Conservation (phyloP, 1,140 invertebrate species). For the Leptinotarsa defecta region DNA sequence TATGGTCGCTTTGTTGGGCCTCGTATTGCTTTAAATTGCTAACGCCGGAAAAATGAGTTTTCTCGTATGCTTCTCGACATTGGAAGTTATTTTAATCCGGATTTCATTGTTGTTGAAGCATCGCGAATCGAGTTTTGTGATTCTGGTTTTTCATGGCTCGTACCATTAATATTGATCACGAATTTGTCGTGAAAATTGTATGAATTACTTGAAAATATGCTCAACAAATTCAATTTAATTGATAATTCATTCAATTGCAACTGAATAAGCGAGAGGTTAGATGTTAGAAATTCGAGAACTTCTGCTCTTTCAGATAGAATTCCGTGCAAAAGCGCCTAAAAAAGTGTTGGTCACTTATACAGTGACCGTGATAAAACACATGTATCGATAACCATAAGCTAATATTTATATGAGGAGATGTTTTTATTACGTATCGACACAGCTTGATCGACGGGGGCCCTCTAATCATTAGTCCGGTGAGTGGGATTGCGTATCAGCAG, state of each 20-base stretch:
- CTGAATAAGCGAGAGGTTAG: no score
- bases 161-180: no score
- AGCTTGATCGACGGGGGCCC: constrained; percentile 15
- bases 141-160: no score
- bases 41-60: constrained; percentile 33
- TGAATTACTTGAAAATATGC: no score
- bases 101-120: constrained; percentile 10
- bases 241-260: no score
- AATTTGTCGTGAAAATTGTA: no score
- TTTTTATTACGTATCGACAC: constrained; percentile 26
- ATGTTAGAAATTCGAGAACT: no score
- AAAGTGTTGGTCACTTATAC: not conserved
- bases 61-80: constrained; percentile 8
- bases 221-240: no score
- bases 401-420: constrained; percentile 27
- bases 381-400: constrained; percentile 19
- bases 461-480: constrained; percentile 25
- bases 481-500: constrained; percentile 5
- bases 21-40: constrained; percentile 32
- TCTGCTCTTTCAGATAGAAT: no score
- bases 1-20: constrained; percentile 37
- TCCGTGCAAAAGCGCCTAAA: not conserved
- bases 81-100: constrained; percentile 34
- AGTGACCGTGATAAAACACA: constrained; percentile 22
- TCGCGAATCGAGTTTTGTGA: no score